Evolutionary conservation across 37 sponge, comb jelly and placozoan genomes (phyloP).

Genomic region (Spongilla lacustris): DNA sequence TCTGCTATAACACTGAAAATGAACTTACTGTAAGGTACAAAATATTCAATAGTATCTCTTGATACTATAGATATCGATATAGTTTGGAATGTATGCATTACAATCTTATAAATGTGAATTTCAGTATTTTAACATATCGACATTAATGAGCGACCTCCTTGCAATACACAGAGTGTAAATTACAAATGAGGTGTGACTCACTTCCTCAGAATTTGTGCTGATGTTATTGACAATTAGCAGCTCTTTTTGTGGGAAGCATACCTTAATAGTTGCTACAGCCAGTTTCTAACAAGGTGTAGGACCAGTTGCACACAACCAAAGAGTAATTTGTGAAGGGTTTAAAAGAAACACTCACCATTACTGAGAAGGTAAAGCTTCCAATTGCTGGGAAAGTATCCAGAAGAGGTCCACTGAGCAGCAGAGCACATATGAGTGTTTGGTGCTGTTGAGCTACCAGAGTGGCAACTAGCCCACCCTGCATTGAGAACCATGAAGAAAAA

Average conservation of each 20-base stretch:
- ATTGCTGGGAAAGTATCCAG: slow-evolving; percentile 11
- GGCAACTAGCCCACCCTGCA: slow-evolving; percentile 70
- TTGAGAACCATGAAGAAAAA: too few relatives aligned
- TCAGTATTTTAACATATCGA: too few relatives aligned
- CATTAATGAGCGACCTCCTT: too few relatives aligned
- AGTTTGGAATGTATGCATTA: too few relatives aligned
- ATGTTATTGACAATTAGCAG: slow-evolving; percentile 14
- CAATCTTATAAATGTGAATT: too few relatives aligned
- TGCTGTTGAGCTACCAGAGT: slow-evolving; percentile 4
- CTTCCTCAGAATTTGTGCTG: slow-evolving; percentile 67
- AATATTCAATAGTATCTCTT: too few relatives aligned
- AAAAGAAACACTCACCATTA: background rate
- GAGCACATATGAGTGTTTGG: slow-evolving; percentile 41
- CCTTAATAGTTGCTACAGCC: background rate
- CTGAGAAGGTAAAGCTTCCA: background rate
- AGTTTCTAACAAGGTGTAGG: slow-evolving; percentile 16
- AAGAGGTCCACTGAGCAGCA: slow-evolving; percentile 60
- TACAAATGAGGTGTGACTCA: too few relatives aligned
- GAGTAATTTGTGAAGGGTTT: too few relatives aligned
- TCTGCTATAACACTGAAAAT: too few relatives aligned
- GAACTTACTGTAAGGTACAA: too few relatives aligned
- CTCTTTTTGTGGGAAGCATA: slow-evolving; percentile 16
- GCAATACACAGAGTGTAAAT: too few relatives aligned
- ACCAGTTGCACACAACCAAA: background rate
- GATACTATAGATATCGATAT: too few relatives aligned